These are phyloP conservation scores for Chlorops oryzae DNA, from an alignment of 1,140 invertebrate genomes.

Conservation along the genomic window DNA sequence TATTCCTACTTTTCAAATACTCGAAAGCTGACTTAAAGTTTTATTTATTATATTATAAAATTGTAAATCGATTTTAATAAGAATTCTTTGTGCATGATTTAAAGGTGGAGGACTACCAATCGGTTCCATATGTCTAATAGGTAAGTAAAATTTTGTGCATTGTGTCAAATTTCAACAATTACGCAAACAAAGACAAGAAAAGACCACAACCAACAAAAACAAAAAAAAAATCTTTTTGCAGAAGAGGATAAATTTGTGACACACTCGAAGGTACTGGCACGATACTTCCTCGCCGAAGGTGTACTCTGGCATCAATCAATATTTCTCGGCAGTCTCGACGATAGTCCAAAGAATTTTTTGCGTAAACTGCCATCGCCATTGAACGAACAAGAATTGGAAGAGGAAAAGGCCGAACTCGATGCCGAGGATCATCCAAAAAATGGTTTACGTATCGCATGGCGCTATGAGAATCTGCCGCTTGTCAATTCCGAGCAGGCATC, in stretches of 20 bases:
- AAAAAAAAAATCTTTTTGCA: no score
- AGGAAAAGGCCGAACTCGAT: conserved; percentile 21
- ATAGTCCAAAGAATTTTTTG: conserved; percentile 56
- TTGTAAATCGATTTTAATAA: no score
- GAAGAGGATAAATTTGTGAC: conserved; percentile 74
- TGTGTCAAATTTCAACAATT: no score
- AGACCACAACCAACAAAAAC: no score
- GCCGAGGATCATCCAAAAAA: conserved; percentile 34
- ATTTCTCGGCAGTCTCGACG: conserved; percentile 66
- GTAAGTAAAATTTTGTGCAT: conserved; percentile 49
- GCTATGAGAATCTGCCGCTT: conserved; percentile 68
- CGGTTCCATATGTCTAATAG: conserved; percentile 56
- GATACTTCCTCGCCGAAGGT: conserved; percentile 80
- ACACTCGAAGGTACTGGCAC: conserved; percentile 68
- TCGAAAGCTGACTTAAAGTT: no score
- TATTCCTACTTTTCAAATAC: no score
- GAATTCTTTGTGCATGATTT: conserved; percentile 20
- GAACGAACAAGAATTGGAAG: conserved; percentile 22
- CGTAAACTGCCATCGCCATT: conserved; percentile 50
- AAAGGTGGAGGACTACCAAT: conserved; percentile 57
- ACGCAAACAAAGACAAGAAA: no score
- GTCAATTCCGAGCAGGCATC: conserved; percentile 54
- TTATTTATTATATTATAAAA: no score
- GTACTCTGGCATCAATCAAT: conserved; percentile 64
- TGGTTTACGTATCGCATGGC: conserved; percentile 79